Evolutionary conservation across 2,888 invertebrate genomes (phyloP).

Genomic region (Eugnorisma glareosa): DNA sequence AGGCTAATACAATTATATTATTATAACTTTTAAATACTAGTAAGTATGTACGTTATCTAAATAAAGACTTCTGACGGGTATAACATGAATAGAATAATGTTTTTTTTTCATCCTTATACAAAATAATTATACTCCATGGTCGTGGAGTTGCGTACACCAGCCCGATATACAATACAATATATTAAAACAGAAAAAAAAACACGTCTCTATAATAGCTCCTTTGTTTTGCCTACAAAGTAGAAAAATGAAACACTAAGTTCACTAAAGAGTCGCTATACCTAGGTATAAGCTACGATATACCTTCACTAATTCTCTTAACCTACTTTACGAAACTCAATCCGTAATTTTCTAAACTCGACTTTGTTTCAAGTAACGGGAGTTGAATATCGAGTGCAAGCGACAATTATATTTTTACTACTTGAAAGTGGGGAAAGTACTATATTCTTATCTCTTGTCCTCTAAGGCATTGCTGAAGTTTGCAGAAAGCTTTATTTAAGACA

Average conservation of each 20-base stretch:
- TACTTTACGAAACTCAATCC: conserved; percentile 39
- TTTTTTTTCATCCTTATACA: not conserved
- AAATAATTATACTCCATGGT: not conserved
- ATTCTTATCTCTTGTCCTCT: conserved; percentile 62
- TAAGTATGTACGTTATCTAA: no score
- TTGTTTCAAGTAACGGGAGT: conserved; percentile 38
- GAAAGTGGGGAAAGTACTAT: conserved; percentile 58
- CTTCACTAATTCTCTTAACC: conserved; percentile 46
- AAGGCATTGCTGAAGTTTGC: conserved; percentile 61
- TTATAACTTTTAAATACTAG: no score
- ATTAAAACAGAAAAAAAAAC: not conserved
- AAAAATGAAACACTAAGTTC: conserved; percentile 20
- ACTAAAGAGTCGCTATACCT: conserved; percentile 11
- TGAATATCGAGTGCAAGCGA: conserved; percentile 37
- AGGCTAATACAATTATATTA: no score
- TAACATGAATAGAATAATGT: not conserved
- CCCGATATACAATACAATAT: not conserved
- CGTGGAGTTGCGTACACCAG: not conserved
- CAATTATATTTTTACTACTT: conserved; percentile 66
- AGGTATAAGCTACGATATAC: conserved; percentile 11
- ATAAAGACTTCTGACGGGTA: not conserved
- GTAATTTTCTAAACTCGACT: conserved; percentile 50
- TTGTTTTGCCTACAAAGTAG: conserved; percentile 9
- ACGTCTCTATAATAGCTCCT: not conserved
- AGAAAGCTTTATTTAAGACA: conserved; percentile 64